phyloP scores from a whole-genome alignment of 2,113 vertebrate genomes.

The Lynx canadensis region DNA sequence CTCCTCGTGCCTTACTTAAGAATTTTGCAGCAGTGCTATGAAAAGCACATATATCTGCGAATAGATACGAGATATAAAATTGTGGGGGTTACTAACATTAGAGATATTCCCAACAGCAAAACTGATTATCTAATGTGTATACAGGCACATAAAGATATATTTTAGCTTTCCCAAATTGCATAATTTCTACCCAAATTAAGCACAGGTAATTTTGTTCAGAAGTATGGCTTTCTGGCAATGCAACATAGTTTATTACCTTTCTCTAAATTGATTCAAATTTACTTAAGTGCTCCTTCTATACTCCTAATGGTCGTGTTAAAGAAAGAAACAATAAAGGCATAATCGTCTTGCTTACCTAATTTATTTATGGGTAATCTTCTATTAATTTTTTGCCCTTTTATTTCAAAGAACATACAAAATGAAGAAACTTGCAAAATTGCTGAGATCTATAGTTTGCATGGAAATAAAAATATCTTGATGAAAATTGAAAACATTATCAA shows the following conservation, averaged over 20 bases:
- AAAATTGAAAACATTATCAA: conserved; percentile 13
- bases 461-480: conserved; percentile 3
- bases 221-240: conserved; percentile 50
- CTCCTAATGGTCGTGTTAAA: conserved; percentile 42
- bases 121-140: not conserved
- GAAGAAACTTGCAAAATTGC: not conserved
- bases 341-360: conserved; percentile 30
- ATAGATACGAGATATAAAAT: not conserved
- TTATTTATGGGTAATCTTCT: conserved; percentile 45
- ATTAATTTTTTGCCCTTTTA: not conserved
- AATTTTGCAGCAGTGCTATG: not conserved
- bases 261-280: conserved; percentile 56
- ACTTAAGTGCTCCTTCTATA: not conserved
- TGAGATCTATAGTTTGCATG: not conserved
- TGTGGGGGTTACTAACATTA: not conserved
- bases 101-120: not conserved
- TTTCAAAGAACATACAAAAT: conserved; percentile 15
- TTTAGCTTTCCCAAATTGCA: not conserved
- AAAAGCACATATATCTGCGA: not conserved
- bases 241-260: conserved; percentile 56
- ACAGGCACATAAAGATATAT: not conserved
- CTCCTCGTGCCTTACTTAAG: not conserved
- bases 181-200: conserved; percentile 49
- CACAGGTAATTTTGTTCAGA: conserved; percentile 44
- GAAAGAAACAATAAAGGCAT: not conserved